phyloP scores from a whole-genome alignment of 2,113 vertebrate species.

The Phoxinus phoxinus region DNA sequence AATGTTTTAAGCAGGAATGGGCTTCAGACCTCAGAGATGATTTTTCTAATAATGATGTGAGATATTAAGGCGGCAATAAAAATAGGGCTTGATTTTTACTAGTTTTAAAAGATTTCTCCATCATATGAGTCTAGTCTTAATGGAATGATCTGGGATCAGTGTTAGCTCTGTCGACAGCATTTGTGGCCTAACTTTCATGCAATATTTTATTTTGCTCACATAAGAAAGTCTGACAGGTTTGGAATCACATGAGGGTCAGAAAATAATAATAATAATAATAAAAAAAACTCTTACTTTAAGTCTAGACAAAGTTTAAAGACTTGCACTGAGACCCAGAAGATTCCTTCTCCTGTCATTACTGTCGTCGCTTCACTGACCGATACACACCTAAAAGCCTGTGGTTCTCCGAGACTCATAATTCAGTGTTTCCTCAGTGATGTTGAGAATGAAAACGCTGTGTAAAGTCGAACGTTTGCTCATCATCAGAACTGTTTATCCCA shows the following conservation, averaged over 20 bases:
- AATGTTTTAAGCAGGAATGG: neutral
- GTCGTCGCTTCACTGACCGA: neutral
- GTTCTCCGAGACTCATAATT: neutral
- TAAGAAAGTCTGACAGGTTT: too few species aligned
- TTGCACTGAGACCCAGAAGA: neutral
- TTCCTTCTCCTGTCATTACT: neutral
- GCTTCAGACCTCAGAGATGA: constrained; percentile 6
- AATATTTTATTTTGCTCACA: too few species aligned
- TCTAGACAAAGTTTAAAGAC: neutral
- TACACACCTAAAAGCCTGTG: neutral
- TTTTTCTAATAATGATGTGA: neutral
- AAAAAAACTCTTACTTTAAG: neutral
- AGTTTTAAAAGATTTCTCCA: neutral
- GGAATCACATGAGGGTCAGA: too few species aligned
- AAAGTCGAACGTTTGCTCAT: neutral
- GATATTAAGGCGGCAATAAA: neutral
- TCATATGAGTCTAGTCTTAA: neutral
- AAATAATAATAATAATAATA: too few species aligned
- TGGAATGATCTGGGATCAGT: neutral
- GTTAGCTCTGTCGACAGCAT: neutral
- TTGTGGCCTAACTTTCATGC: neutral
- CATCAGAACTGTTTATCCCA: neutral
- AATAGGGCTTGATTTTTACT: neutral
- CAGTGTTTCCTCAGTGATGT: neutral
- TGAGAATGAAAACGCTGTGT: neutral